A percentile compares a stretch with the other conserved stretches of the same genome.
phyloP scores from a whole-genome alignment of 2,113 vertebrate species.

The Lathamus discolor region DNA sequence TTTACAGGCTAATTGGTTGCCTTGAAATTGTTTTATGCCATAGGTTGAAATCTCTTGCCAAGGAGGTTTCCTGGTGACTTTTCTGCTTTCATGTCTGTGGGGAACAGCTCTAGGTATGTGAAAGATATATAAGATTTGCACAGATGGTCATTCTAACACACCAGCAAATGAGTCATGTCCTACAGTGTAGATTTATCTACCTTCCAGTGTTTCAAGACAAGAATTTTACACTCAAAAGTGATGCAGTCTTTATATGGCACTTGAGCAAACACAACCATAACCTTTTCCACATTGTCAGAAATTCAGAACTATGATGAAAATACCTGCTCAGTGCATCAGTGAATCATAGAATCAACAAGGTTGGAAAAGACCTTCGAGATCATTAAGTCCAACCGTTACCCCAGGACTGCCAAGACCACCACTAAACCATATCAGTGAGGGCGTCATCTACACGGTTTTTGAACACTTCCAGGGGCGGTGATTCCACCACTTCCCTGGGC shows the following conservation, averaged over 20 bases:
- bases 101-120: background rate
- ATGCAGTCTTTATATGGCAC: background rate
- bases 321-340: background rate
- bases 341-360: too few relatives aligned
- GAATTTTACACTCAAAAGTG: background rate
- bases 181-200: background rate
- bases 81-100: background rate
- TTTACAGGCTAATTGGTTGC: background rate
- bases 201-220: background rate
- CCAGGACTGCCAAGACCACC: too few relatives aligned
- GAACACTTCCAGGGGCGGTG: background rate
- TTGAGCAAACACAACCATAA: background rate
- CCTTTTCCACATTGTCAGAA: background rate
- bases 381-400: too few relatives aligned
- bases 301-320: background rate
- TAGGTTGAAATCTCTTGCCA: background rate
- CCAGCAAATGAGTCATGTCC: background rate
- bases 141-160: background rate
- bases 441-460: background rate
- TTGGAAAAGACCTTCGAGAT: too few relatives aligned
- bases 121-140: background rate
- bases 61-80: background rate
- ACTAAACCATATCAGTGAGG: background rate
- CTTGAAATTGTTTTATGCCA: background rate
- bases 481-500: background rate